phyloP scores from a whole-genome alignment of 1,140 invertebrate genomes.

The Polyergus mexicanus region DNA sequence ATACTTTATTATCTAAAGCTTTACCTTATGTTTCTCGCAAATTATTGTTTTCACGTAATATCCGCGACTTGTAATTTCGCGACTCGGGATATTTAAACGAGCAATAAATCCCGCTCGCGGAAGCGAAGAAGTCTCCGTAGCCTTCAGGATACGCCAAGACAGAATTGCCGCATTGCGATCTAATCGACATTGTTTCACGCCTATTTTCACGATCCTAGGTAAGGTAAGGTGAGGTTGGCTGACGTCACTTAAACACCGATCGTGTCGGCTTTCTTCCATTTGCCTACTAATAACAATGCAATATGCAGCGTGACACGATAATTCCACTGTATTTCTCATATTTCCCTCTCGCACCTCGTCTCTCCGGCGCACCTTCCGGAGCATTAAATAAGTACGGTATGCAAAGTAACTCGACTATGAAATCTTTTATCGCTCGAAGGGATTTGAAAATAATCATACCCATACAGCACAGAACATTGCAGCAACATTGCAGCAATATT shows the following conservation, averaged over 20 bases:
- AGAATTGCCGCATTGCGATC: constrained; percentile 54
- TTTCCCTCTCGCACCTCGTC: constrained; percentile 3
- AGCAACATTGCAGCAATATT: too few relatives aligned
- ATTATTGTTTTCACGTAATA: neutral
- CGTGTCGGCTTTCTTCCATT: constrained; percentile 62
- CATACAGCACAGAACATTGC: too few relatives aligned
- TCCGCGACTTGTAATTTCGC: neutral
- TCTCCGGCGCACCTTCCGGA: constrained; percentile 57
- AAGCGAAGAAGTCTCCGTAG: constrained; percentile 31
- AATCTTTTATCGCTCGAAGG: constrained; percentile 45
- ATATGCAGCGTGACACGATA: constrained; percentile 20
- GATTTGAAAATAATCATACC: constrained; percentile 17
- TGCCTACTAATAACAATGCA: constrained; percentile 44
- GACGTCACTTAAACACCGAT: constrained; percentile 63
- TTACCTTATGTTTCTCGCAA: neutral
- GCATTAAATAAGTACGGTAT: constrained; percentile 60
- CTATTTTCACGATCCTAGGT: constrained; percentile 69
- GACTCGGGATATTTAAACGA: neutral
- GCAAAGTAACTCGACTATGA: constrained; percentile 46
- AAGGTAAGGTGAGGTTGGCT: constrained; percentile 58
- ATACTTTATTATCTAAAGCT: neutral
- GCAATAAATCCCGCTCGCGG: constrained; percentile 29
- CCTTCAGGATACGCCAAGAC: constrained; percentile 18
- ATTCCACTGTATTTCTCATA: constrained; percentile 38
- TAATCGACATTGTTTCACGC: constrained; percentile 72